Percentiles rank a stretch among this genome's conserved stretches.
Conservation (phyloP, 2,888 invertebrate species). For the Hyposoter didymator region DNA sequence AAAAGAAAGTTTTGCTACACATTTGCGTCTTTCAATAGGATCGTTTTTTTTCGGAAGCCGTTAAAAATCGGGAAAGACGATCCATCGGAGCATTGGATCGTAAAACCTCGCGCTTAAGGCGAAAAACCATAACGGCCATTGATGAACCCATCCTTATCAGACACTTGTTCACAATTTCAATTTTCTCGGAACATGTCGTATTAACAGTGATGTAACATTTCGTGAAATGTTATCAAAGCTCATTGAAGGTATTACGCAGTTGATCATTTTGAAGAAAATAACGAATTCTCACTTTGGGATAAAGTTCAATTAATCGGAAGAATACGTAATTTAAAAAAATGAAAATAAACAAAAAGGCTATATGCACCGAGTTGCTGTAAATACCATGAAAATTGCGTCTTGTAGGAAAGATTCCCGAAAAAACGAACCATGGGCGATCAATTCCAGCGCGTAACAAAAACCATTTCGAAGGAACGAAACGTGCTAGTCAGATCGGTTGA, state of each 20-base stretch:
- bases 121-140: not conserved
- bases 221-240: not conserved
- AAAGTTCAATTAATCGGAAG: not conserved
- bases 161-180: not conserved
- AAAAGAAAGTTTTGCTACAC: not conserved
- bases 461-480: not conserved
- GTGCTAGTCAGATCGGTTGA: not conserved
- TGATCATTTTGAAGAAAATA: not conserved
- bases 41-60: not conserved
- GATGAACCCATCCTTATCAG: not conserved
- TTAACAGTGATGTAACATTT: not conserved
- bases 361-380: not conserved
- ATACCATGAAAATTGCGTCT: not conserved
- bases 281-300: not conserved
- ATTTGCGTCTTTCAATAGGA: not conserved
- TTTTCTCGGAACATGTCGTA: not conserved
- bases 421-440: not conserved
- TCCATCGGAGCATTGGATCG: not conserved
- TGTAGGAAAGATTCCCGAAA: not conserved
- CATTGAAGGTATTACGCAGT: constrained; percentile 2
- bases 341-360: not conserved
- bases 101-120: not conserved
- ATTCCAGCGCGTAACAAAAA: not conserved
- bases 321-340: not conserved
- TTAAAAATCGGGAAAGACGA: not conserved